Evolutionary conservation across 2,113 vertebrate genomes (phyloP).

Genomic region (Callaeas wilsoni): DNA sequence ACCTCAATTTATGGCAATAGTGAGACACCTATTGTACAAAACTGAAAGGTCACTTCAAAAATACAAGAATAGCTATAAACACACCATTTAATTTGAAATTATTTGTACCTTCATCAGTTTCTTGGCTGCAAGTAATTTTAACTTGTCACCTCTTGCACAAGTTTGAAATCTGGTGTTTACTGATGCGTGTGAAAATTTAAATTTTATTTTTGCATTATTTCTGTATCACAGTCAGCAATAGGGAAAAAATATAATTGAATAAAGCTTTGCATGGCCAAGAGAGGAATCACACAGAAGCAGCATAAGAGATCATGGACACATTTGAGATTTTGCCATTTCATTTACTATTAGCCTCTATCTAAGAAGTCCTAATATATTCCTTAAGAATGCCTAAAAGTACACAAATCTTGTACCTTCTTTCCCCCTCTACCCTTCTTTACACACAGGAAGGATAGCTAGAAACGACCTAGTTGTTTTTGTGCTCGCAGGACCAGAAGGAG

Average conservation of each 20-base stretch:
- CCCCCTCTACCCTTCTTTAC: not conserved
- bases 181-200: not conserved
- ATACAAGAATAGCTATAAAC: not conserved
- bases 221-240: not conserved
- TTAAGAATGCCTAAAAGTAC: not conserved
- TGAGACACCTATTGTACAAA: conserved; percentile 59
- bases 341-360: not conserved
- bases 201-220: not conserved
- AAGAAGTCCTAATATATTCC: not conserved
- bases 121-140: not conserved
- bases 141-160: not conserved
- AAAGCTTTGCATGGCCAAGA: not conserved
- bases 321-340: not conserved
- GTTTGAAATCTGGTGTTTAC: not conserved
- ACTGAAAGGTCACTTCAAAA: not conserved
- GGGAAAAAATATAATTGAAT: not conserved
- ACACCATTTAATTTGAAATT: not conserved
- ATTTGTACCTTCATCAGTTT: not conserved
- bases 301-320: accelerated
- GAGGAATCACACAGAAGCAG: not conserved
- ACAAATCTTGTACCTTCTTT: not conserved
- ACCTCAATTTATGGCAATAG: conserved; percentile 20
- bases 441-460: not conserved
- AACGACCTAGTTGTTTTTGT: accelerated
- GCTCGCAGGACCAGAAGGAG: accelerated